These are phyloP conservation scores for Drosophila pseudotalamancana DNA, from an alignment of 2,888 invertebrate genomes.

Conservation along the genomic window DNA sequence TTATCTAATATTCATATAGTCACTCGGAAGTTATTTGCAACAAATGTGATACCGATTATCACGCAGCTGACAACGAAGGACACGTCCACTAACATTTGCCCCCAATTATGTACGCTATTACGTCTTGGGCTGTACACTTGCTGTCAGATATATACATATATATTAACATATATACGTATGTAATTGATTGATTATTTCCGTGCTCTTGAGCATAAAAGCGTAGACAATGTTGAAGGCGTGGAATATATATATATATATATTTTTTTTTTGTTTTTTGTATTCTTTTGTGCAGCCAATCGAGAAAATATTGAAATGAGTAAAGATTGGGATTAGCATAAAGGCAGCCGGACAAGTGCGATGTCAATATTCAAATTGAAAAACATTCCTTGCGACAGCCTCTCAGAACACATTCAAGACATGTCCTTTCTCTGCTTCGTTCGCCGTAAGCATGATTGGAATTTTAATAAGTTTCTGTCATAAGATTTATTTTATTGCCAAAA, in stretches of 20 bases:
- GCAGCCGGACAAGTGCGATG: slow-evolving; percentile 37
- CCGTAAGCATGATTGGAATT: slow-evolving; percentile 64
- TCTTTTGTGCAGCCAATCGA: slow-evolving; percentile 23
- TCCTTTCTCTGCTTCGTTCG: too few relatives aligned
- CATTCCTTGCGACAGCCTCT: slow-evolving; percentile 43
- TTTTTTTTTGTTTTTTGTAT: slow-evolving; percentile 1
- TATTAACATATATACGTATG: slow-evolving; percentile 7
- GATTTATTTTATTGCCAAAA: slow-evolving; percentile 37
- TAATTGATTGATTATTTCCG: slow-evolving; percentile 59
- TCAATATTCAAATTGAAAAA: slow-evolving; percentile 73
- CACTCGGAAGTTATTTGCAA: slow-evolving; percentile 39
- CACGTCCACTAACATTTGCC: slow-evolving; percentile 11
- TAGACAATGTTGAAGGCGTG: slow-evolving; percentile 39
- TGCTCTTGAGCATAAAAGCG: slow-evolving; percentile 38
- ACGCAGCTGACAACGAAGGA: slow-evolving; percentile 23
- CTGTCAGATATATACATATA: slow-evolving; percentile 18
- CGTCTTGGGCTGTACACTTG: slow-evolving; percentile 16
- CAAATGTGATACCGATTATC: slow-evolving; percentile 33
- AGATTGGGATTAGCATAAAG: slow-evolving; percentile 17
- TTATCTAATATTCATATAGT: slow-evolving; percentile 45
- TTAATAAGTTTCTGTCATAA: slow-evolving; percentile 61
- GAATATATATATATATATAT: slow-evolving; percentile 48
- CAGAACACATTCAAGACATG: too few relatives aligned
- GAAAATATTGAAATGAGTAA: slow-evolving; percentile 37
- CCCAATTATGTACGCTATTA: slow-evolving; percentile 8